phyloP scores from a whole-genome alignment of 2,113 vertebrate species.

The Odocoileus hemionus region DNA sequence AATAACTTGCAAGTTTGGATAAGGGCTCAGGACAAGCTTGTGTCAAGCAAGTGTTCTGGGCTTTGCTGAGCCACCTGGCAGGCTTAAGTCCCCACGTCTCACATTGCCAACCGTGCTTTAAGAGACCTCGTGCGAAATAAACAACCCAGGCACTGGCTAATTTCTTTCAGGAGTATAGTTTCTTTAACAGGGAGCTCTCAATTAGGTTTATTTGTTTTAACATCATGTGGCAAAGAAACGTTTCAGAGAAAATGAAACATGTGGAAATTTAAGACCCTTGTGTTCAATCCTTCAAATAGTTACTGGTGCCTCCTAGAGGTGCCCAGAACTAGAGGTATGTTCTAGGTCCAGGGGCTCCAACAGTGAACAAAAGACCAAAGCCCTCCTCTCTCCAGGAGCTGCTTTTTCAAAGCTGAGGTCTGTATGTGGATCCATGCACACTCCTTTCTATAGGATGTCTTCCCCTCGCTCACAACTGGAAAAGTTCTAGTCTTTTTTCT shows the following conservation, averaged over 20 bases:
- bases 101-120: neutral
- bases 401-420: neutral
- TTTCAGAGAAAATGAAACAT: neutral
- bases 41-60: neutral
- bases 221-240: neutral
- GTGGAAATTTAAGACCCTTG: neutral
- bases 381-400: neutral
- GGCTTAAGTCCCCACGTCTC: neutral
- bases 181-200: neutral
- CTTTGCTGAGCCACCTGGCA: neutral
- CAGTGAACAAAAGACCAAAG: neutral
- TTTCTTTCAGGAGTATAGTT: neutral
- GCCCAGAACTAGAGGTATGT: neutral
- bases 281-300: neutral
- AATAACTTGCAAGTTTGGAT: conserved; percentile 18
- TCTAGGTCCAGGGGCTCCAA: neutral
- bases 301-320: neutral
- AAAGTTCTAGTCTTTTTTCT: neutral
- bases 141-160: neutral
- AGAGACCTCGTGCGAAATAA: neutral
- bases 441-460: neutral
- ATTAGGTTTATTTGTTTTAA: neutral
- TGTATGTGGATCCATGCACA: no score
- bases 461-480: neutral
- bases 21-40: conserved; percentile 8